Percentiles rank a stretch among this genome's conserved stretches.
Evolutionary conservation across 1,140 invertebrate genomes (phyloP).

Genomic region (Eupristina koningsbergeri): DNA sequence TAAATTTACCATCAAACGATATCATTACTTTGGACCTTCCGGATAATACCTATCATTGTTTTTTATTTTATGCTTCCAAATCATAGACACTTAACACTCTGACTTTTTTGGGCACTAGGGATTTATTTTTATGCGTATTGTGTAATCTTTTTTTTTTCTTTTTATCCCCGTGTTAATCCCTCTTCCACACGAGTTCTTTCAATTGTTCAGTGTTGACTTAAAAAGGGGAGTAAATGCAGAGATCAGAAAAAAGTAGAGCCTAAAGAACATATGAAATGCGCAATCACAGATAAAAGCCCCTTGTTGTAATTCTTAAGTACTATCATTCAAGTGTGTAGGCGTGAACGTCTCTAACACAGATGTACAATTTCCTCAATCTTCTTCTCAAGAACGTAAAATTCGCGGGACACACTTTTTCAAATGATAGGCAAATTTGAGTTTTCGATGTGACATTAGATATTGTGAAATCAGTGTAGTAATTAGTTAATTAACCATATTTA

Average conservation of each 20-base stretch:
- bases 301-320: constrained; percentile 9
- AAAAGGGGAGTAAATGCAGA: constrained; percentile 6
- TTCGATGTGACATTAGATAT: not conserved
- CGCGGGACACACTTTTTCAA: not conserved
- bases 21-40: not conserved
- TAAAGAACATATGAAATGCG: constrained; percentile 36
- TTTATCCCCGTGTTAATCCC: constrained; percentile 9
- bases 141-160: constrained; percentile 3
- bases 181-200: constrained; percentile 6
- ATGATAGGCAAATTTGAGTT: not conserved
- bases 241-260: constrained; percentile 23
- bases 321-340: not conserved
- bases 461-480: too few relatives aligned
- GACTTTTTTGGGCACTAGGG: not conserved
- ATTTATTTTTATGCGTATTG: not conserved
- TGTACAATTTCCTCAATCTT: not conserved
- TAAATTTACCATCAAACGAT: not conserved
- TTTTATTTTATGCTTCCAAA: not conserved
- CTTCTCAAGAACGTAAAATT: not conserved
- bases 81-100: not conserved
- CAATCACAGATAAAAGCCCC: constrained; percentile 43
- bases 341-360: not conserved
- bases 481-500: too few relatives aligned
- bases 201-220: constrained; percentile 32
- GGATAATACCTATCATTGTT: not conserved